Conservation (phyloP, 2,797 vertebrate genomes). For the Argyrosomus regius region DNA sequence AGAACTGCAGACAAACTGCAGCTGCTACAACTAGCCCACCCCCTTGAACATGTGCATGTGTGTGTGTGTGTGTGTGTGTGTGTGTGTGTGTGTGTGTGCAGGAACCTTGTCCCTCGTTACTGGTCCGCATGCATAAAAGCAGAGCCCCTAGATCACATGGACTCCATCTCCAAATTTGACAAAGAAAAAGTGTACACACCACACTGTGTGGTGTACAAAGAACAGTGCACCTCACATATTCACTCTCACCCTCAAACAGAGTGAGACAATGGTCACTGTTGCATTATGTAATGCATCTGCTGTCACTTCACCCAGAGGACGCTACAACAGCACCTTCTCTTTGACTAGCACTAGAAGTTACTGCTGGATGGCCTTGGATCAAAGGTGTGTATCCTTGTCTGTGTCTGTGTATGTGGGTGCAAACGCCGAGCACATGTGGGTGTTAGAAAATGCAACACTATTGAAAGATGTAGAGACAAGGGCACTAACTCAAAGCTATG, state of each 20-base stretch:
- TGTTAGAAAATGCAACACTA: constrained; percentile 58
- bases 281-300: constrained; percentile 79
- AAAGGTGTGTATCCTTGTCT: constrained; percentile 56
- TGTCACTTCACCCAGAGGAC: constrained; percentile 72
- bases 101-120: constrained; percentile 50
- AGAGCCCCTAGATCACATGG: constrained; percentile 40
- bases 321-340: constrained; percentile 55
- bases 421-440: constrained; percentile 50
- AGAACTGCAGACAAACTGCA: constrained; percentile 73
- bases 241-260: constrained; percentile 63
- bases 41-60: constrained; percentile 33
- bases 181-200: constrained; percentile 36
- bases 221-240: constrained; percentile 55
- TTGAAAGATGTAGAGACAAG: constrained; percentile 60
- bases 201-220: constrained; percentile 46
- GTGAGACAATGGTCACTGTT: constrained; percentile 71
- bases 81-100: constrained; percentile 7
- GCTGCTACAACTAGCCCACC: constrained; percentile 54
- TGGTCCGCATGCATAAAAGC: constrained; percentile 51
- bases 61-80: constrained; percentile 29
- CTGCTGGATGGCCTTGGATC: constrained; percentile 60
- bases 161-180: constrained; percentile 52
- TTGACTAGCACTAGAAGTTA: constrained; percentile 62
- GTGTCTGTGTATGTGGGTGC: constrained; percentile 32
- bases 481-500: constrained; percentile 77